phyloP scores from a whole-genome alignment of 2,113 vertebrate species.

The Paraplagusia blochii region DNA sequence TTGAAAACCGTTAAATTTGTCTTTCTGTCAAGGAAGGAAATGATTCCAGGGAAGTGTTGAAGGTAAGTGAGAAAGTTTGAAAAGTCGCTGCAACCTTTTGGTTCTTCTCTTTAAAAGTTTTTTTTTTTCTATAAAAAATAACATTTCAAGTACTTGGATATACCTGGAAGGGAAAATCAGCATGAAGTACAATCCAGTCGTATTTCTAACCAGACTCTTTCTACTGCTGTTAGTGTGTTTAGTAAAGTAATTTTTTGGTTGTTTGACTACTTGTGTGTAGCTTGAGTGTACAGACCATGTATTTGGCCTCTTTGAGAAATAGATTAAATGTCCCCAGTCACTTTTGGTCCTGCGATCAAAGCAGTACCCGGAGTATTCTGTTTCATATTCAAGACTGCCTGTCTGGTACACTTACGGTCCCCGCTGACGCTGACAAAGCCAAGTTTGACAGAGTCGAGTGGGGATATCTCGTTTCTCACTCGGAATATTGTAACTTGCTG shows the following conservation, averaged over 20 bases:
- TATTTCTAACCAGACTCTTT: too few species aligned
- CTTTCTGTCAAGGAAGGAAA: neutral
- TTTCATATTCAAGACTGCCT: neutral
- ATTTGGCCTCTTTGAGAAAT: too few species aligned
- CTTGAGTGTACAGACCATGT: too few species aligned
- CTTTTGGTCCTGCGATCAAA: neutral
- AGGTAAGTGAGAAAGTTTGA: neutral
- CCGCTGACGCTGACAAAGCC: neutral
- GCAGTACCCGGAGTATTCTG: neutral
- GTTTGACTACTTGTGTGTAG: too few species aligned
- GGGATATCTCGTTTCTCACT: conserved; percentile 3
- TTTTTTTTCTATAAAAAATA: too few species aligned
- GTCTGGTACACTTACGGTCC: neutral
- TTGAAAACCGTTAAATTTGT: neutral
- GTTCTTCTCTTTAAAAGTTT: too few species aligned
- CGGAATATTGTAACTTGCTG: conserved; percentile 1
- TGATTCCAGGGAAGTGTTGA: neutral
- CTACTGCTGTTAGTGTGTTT: too few species aligned
- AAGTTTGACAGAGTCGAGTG: conserved; percentile 13
- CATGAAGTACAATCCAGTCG: too few species aligned
- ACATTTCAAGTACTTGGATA: too few species aligned
- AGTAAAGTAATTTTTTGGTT: too few species aligned
- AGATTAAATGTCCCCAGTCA: neutral
- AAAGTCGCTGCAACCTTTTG: too few species aligned
- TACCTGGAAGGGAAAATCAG: too few species aligned